phyloP scores from a whole-genome alignment of 2,888 invertebrate genomes.

The Pachliopta kotzebuea region DNA sequence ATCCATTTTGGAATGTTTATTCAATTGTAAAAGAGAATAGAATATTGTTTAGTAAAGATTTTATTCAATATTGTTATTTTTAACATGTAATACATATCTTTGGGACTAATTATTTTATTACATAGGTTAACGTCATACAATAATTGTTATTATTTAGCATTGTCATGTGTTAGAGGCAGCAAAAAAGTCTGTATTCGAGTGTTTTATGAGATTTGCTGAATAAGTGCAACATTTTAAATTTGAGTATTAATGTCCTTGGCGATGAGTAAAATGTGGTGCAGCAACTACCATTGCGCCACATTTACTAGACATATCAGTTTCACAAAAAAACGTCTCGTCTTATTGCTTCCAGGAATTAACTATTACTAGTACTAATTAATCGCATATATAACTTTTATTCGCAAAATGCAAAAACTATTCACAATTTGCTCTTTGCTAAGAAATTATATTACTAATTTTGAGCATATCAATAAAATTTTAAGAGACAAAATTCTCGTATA shows the following conservation, averaged over 20 bases:
- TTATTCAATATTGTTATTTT: background rate
- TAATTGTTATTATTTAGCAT: background rate
- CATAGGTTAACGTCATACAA: background rate
- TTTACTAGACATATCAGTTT: too few species aligned
- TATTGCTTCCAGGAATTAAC: too few species aligned
- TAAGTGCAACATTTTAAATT: background rate
- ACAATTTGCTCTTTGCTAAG: too few species aligned
- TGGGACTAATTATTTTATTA: conserved; percentile 12
- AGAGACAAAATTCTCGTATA: background rate
- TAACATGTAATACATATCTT: conserved; percentile 14
- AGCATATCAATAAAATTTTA: background rate
- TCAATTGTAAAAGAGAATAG: background rate
- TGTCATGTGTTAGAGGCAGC: background rate
- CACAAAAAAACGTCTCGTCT: too few species aligned
- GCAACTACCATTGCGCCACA: too few species aligned
- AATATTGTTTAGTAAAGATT: background rate
- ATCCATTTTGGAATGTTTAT: conserved; percentile 9
- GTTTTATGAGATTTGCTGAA: background rate
- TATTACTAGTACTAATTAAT: too few species aligned
- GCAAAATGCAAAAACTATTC: too few species aligned
- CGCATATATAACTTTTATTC: background rate
- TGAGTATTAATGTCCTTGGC: too few species aligned
- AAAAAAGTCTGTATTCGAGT: background rate
- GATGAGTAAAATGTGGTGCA: too few species aligned
- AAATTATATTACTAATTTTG: too few species aligned